Conservation (phyloP, 2,113 vertebrate genomes). For the Jaculus jaculus region DNA sequence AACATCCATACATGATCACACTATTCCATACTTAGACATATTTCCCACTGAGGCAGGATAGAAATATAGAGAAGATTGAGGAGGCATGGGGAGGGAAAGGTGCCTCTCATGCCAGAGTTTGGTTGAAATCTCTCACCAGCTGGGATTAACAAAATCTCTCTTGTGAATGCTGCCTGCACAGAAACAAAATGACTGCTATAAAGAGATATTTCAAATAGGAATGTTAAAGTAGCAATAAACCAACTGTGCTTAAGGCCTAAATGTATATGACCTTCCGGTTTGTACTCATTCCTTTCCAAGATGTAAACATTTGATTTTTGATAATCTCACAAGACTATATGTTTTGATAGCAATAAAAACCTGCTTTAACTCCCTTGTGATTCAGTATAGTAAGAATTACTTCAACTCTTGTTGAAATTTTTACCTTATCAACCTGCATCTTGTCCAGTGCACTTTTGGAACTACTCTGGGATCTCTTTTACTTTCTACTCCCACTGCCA, state of each 20-base stretch:
- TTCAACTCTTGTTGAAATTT: too few relatives aligned
- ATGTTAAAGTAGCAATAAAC: background rate
- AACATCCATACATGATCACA: background rate
- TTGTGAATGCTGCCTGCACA: too few relatives aligned
- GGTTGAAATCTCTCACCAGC: background rate
- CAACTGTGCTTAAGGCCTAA: background rate
- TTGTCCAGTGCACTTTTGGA: too few relatives aligned
- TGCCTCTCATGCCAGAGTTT: too few relatives aligned
- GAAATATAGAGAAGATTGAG: background rate
- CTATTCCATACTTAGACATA: background rate
- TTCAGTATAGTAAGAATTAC: background rate
- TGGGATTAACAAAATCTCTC: background rate
- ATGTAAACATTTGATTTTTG: background rate
- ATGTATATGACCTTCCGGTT: background rate
- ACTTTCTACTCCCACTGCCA: too few relatives aligned
- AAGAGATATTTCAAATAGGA: background rate
- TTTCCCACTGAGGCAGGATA: background rate
- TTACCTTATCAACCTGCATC: background rate
- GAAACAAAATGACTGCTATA: background rate
- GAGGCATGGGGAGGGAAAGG: background rate
- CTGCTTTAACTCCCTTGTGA: background rate
- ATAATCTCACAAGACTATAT: background rate
- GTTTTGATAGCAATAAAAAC: background rate
- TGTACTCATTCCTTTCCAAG: background rate
- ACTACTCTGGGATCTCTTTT: background rate